These are phyloP conservation scores for Bufo bufo DNA, from an alignment of 2,113 vertebrate species.

Conservation along the genomic window DNA sequence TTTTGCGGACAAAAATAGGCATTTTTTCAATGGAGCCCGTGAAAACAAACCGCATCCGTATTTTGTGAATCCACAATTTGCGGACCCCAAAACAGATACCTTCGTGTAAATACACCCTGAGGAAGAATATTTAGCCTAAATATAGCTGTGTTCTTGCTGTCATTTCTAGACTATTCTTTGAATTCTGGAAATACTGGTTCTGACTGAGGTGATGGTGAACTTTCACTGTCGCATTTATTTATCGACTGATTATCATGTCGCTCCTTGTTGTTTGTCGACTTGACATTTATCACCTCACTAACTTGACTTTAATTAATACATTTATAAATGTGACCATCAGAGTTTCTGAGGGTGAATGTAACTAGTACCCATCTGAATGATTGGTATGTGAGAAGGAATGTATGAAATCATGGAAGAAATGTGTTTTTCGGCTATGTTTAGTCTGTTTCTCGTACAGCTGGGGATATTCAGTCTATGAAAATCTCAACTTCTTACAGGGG, in stretches of 20 bases:
- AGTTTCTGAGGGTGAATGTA: not conserved
- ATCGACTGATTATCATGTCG: not conserved
- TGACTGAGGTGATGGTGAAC: not conserved
- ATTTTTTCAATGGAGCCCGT: no score
- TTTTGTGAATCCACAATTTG: no score
- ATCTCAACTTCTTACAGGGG: not conserved
- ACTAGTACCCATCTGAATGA: not conserved
- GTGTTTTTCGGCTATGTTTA: slow-evolving; percentile 2
- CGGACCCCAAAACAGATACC: no score
- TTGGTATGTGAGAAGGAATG: slow-evolving; percentile 37
- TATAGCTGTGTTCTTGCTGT: not conserved
- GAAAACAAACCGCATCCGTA: no score
- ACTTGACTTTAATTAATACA: not conserved
- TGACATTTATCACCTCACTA: not conserved
- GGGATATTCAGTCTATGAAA: not conserved
- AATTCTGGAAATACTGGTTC: slow-evolving; percentile 14
- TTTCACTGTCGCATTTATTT: not conserved
- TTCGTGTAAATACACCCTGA: not conserved
- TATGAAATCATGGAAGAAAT: slow-evolving; percentile 29
- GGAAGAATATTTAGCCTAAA: not conserved
- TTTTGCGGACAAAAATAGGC: no score
- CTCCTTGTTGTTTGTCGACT: not conserved
- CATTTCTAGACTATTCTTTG: not conserved
- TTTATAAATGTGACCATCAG: not conserved
- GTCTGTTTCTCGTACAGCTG: not conserved